These are phyloP conservation scores for Mastomys natalensis DNA, from an alignment of 2,113 vertebrate genomes.

Conservation along the genomic window DNA sequence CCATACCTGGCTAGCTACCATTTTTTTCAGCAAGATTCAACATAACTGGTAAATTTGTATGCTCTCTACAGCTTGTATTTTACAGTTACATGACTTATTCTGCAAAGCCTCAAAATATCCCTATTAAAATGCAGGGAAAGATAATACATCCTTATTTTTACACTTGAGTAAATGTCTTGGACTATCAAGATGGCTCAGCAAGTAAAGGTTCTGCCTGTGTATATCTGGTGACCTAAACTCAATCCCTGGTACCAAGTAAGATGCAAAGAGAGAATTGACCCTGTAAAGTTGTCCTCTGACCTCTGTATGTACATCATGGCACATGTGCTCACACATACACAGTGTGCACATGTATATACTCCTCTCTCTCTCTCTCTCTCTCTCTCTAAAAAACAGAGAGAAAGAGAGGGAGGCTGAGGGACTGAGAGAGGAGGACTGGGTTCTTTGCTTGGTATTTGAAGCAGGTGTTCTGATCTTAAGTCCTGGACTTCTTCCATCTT, in stretches of 20 bases:
- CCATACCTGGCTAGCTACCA: neutral
- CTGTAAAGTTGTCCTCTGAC: neutral
- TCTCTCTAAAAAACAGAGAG: neutral
- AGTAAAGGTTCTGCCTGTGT: neutral
- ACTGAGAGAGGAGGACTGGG: neutral
- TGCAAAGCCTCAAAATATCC: neutral
- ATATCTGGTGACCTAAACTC: neutral
- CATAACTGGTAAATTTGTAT: slow-evolving; percentile 10
- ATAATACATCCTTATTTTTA: slow-evolving; percentile 15
- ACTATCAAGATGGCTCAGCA: neutral
- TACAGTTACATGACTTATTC: neutral
- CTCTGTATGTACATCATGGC: neutral
- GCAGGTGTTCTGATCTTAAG: slow-evolving; percentile 19
- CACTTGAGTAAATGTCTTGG: slow-evolving; percentile 19
- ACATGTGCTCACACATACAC: neutral
- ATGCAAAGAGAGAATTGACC: neutral
- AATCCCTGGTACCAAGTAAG: neutral
- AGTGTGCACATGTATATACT: too few relatives aligned
- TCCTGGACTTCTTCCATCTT: slow-evolving; percentile 41
- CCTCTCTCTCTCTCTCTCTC: too few relatives aligned
- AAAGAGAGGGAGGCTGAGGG: neutral
- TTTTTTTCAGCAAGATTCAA: slow-evolving; percentile 58
- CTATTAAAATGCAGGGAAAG: neutral
- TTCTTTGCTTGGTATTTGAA: slow-evolving; percentile 18
- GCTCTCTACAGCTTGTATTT: slow-evolving; percentile 45